A percentile compares a stretch with the other conserved stretches of the same genome.
Conservation (phyloP, 2,888 invertebrate genomes). For the Metellina segmentata region DNA sequence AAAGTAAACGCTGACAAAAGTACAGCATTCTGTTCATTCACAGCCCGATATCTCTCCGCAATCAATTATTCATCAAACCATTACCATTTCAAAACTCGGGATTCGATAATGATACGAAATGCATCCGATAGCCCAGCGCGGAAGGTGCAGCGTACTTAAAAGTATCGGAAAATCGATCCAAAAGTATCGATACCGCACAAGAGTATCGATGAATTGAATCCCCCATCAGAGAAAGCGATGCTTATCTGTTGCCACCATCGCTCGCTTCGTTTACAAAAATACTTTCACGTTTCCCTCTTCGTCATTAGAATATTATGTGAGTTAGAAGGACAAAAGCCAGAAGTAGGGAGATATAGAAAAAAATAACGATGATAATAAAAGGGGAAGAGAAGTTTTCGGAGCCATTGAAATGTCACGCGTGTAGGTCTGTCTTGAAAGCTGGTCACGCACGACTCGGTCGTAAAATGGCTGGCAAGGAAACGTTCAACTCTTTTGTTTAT, state of each 20-base stretch:
- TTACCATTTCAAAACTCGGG: background rate
- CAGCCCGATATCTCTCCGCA: background rate
- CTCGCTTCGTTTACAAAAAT: slow-evolving; percentile 36
- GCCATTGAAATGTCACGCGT: slow-evolving; percentile 46
- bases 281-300: slow-evolving; percentile 45
- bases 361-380: background rate
- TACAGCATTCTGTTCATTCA: background rate
- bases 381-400: background rate
- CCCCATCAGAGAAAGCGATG: background rate
- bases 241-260: background rate
- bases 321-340: slow-evolving; percentile 55
- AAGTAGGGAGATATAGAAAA: background rate
- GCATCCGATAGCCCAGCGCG: background rate
- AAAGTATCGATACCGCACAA: background rate
- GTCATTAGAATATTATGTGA: slow-evolving; percentile 71
- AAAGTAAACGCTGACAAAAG: background rate
- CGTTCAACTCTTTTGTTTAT: slow-evolving; percentile 64
- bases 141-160: background rate
- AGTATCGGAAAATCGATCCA: slow-evolving; percentile 1
- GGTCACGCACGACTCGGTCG: slow-evolving; percentile 61
- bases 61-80: slow-evolving; percentile 1
- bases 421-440: slow-evolving; percentile 22
- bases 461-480: slow-evolving; percentile 57
- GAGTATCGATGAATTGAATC: background rate
- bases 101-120: background rate